phyloP scores from a whole-genome alignment of 2,113 vertebrate genomes.

The Eulemur rufifrons region DNA sequence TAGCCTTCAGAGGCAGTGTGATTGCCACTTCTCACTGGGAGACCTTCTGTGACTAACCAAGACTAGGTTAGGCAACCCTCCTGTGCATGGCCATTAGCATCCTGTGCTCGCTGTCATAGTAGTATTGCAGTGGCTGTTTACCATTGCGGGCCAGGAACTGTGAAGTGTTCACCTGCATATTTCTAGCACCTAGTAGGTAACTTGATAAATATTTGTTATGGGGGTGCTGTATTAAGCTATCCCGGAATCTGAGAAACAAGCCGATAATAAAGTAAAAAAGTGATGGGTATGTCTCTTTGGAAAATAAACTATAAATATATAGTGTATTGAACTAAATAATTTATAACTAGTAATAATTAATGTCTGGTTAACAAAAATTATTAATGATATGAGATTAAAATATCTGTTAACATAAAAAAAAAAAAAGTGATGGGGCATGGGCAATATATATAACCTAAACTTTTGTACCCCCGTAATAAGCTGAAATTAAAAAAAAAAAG shows the following conservation, averaged over 20 bases:
- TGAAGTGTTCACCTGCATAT: not conserved
- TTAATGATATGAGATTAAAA: too few relatives aligned
- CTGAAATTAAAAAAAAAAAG: not conserved
- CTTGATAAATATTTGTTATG: not conserved
- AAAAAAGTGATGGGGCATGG: not conserved
- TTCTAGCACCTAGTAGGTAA: not conserved
- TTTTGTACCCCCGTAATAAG: too few relatives aligned
- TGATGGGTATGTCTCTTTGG: too few relatives aligned
- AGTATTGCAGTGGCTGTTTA: not conserved
- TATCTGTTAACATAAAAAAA: too few relatives aligned
- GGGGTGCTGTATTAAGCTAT: not conserved
- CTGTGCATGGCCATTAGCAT: not conserved
- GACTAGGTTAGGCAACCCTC: not conserved
- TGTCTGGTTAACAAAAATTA: too few relatives aligned
- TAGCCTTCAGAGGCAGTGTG: not conserved
- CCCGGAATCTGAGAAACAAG: not conserved
- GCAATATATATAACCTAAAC: too few relatives aligned
- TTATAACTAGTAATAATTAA: too few relatives aligned
- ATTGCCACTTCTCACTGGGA: not conserved
- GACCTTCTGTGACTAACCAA: not conserved
- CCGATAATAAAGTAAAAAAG: not conserved
- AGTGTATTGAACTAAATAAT: too few relatives aligned
- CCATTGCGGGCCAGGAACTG: not conserved
- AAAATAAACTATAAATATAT: too few relatives aligned
- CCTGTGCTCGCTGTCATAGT: too few relatives aligned